A percentile compares a stretch with the other conserved stretches of the same genome.
Conservation (phyloP, 2,113 vertebrate genomes). For the Spea multiplicata region DNA sequence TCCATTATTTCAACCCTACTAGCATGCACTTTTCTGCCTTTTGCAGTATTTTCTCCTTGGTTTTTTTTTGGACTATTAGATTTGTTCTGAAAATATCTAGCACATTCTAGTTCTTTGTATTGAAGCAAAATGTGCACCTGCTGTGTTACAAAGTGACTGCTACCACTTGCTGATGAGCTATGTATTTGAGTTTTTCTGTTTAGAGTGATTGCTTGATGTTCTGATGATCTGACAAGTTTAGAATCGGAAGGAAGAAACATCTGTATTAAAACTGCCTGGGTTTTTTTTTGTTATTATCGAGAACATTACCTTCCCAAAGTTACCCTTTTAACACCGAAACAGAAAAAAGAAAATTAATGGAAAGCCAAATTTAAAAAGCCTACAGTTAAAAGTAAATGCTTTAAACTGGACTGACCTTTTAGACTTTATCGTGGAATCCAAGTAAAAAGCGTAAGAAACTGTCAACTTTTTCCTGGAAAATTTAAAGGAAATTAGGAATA, state of each 20-base stretch:
- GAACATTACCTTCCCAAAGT: conserved; percentile 3
- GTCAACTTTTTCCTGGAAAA: too few species aligned
- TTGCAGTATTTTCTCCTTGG: neutral
- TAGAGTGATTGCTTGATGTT: conserved; percentile 7
- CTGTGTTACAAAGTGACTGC: conserved; percentile 44
- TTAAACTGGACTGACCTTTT: neutral
- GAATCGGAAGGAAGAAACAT: conserved; percentile 4
- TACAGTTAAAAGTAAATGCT: neutral
- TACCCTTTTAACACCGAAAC: neutral
- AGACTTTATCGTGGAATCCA: neutral
- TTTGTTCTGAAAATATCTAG: conserved; percentile 30
- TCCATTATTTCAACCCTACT: conserved; percentile 16
- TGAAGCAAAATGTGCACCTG: conserved; percentile 40
- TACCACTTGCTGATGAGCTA: conserved; percentile 33
- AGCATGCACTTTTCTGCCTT: conserved; percentile 8
- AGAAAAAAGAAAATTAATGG: too few species aligned
- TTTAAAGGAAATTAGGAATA: too few species aligned
- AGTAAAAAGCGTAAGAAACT: too few species aligned
- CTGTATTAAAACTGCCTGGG: neutral
- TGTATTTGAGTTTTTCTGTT: conserved; percentile 29
- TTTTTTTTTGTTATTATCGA: conserved; percentile 4
- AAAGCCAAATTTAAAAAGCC: neutral
- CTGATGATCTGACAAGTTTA: conserved; percentile 20
- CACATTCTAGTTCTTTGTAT: conserved; percentile 22
- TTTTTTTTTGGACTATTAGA: conserved; percentile 37